A percentile compares a stretch with the other conserved stretches of the same genome.
These are phyloP conservation scores for Coptotermes formosanus DNA, from an alignment of 1,140 invertebrate genomes.

Conservation along the genomic window DNA sequence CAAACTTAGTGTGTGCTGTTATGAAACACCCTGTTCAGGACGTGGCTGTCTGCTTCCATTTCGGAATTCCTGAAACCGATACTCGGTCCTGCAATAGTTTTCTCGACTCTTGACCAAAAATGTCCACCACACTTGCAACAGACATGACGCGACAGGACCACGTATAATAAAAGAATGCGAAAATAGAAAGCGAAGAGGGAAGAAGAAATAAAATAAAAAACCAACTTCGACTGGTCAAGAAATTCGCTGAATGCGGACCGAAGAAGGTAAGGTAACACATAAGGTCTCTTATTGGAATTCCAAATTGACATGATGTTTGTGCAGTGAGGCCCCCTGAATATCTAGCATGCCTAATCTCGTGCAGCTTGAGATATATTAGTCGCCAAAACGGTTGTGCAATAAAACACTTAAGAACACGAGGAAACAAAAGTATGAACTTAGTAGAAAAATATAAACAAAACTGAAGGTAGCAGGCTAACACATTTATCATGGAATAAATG, in stretches of 20 bases:
- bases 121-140: constrained; percentile 1
- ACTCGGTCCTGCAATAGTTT: neutral
- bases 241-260: constrained; percentile 11
- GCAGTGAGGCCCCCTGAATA: neutral
- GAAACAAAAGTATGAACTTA: too few relatives aligned
- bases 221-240: neutral
- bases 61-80: constrained; percentile 10
- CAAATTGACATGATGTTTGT: constrained; percentile 26
- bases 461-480: too few relatives aligned
- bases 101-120: neutral
- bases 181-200: neutral
- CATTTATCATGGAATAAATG: too few relatives aligned
- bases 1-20: neutral
- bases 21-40: neutral
- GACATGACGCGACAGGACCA: neutral
- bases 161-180: neutral
- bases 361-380: too few relatives aligned
- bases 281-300: constrained; percentile 26
- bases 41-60: neutral
- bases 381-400: too few relatives aligned
- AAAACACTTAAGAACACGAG: too few relatives aligned
- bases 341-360: neutral
- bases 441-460: too few relatives aligned
- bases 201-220: neutral
- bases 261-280: neutral